These are phyloP conservation scores for Lepidothrix coronata DNA, from an alignment of 2,113 vertebrate genomes.

Conservation along the genomic window DNA sequence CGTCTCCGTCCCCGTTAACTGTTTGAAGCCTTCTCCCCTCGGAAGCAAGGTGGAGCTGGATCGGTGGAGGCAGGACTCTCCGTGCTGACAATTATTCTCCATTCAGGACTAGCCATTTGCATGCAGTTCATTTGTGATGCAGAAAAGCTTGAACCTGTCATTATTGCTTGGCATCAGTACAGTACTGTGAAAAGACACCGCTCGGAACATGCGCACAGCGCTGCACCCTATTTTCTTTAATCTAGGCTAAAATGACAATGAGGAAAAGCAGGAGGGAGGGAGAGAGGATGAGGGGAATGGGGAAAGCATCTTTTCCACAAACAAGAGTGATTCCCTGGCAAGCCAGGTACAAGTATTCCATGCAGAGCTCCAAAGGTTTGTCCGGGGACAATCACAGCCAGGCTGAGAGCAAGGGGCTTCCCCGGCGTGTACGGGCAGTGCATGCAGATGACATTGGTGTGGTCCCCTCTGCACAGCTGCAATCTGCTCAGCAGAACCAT, in stretches of 20 bases:
- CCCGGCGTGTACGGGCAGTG: rapidly evolving
- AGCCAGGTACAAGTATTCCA: not conserved
- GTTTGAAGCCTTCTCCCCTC: constrained; percentile 15
- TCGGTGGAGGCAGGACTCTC: not conserved
- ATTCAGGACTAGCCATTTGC: constrained; percentile 75
- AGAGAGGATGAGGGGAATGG: not conserved
- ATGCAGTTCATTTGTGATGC: constrained; percentile 75
- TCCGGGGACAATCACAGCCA: rapidly evolving
- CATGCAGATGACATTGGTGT: not conserved
- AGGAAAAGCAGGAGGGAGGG: constrained; percentile 7
- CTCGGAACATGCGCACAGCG: constrained; percentile 50
- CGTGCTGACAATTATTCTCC: constrained; percentile 67
- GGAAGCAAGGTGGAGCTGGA: not conserved
- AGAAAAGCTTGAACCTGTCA: constrained; percentile 78
- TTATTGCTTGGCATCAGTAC: constrained; percentile 74
- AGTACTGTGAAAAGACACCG: constrained; percentile 45
- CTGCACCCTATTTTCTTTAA: constrained; percentile 51
- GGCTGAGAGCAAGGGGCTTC: not conserved
- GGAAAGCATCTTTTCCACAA: not conserved
- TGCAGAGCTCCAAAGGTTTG: not conserved
- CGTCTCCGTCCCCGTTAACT: constrained; percentile 1
- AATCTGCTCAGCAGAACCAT: not conserved
- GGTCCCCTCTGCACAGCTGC: constrained; percentile 9
- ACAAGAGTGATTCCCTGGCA: not conserved
- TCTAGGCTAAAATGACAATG: constrained; percentile 57